These are phyloP conservation scores for Catostomus latipinnis DNA, from an alignment of 2,797 vertebrate species.

Conservation along the genomic window DNA sequence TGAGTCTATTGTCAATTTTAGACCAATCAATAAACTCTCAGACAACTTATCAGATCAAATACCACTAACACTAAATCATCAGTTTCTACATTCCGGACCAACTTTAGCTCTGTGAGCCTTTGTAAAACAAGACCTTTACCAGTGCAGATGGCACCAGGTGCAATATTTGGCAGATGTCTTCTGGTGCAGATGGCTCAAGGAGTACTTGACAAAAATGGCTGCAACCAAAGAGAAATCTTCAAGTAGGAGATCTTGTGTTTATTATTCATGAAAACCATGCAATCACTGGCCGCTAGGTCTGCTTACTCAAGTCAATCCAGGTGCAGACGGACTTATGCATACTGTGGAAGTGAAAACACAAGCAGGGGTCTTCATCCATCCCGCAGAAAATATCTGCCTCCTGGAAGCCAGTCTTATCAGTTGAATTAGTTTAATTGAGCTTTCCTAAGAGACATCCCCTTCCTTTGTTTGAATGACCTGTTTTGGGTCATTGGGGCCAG, in stretches of 20 bases:
- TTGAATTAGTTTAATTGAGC: background rate
- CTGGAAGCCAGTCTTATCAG: background rate
- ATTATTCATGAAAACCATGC: slow-evolving; percentile 1
- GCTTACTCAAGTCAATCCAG: slow-evolving; percentile 22
- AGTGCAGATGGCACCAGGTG: slow-evolving; percentile 13
- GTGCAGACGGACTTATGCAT: slow-evolving; percentile 27
- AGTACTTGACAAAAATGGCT: slow-evolving; percentile 41
- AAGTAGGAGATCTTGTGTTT: slow-evolving; percentile 34
- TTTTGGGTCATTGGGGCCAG: no score
- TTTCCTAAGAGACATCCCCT: slow-evolving; percentile 47
- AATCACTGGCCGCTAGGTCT: slow-evolving; percentile 24
- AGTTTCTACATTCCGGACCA: background rate
- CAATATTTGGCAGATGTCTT: background rate
- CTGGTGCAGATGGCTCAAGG: slow-evolving; percentile 30
- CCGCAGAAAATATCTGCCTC: slow-evolving; percentile 10
- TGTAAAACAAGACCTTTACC: slow-evolving; percentile 8
- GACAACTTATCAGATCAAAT: slow-evolving; percentile 18
- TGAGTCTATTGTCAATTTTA: slow-evolving; percentile 16
- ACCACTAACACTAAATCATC: slow-evolving; percentile 31
- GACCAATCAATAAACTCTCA: slow-evolving; percentile 30
- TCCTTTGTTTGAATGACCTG: slow-evolving; percentile 13
- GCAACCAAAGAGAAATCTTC: slow-evolving; percentile 6
- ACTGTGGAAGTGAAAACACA: slow-evolving; percentile 25
- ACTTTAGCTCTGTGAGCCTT: slow-evolving; percentile 15
- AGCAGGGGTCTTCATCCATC: background rate